These are phyloP conservation scores for Laterallus jamaicensis DNA, from an alignment of 2,113 vertebrate genomes.

Conservation along the genomic window DNA sequence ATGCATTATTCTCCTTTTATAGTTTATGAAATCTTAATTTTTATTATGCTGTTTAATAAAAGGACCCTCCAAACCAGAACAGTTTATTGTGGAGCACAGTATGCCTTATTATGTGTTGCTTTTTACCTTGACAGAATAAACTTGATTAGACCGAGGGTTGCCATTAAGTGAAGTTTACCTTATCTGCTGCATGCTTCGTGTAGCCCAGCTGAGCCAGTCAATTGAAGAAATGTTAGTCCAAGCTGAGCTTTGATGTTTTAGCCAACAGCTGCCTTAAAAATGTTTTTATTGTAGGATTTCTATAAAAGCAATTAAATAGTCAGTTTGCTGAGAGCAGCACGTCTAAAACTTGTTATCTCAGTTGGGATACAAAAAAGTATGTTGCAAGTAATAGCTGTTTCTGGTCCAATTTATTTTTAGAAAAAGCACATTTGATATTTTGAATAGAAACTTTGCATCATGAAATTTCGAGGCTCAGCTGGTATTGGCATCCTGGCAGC, in stretches of 20 bases:
- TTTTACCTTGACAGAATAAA: slow-evolving; percentile 31
- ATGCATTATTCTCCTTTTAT: background rate
- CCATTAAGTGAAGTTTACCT: slow-evolving; percentile 42
- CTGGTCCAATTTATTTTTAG: slow-evolving; percentile 28
- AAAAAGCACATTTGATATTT: slow-evolving; percentile 26
- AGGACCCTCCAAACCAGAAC: background rate
- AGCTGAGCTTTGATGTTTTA: slow-evolving; percentile 60
- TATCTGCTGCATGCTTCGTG: background rate
- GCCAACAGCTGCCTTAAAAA: slow-evolving; percentile 51
- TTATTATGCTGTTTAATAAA: slow-evolving; percentile 7
- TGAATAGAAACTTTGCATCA: slow-evolving; percentile 15
- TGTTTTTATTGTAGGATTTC: slow-evolving; percentile 39
- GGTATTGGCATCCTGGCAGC: slow-evolving; percentile 6
- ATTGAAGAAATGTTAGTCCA: slow-evolving; percentile 39
- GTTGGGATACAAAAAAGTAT: slow-evolving; percentile 22
- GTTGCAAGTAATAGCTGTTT: slow-evolving; percentile 28
- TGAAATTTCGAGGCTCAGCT: slow-evolving; percentile 25
- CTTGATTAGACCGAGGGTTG: slow-evolving; percentile 32
- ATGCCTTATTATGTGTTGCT: background rate
- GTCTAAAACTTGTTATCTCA: slow-evolving; percentile 53
- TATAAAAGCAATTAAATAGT: slow-evolving; percentile 44
- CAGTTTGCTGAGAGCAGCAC: slow-evolving; percentile 33
- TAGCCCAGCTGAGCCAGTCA: slow-evolving; percentile 52
- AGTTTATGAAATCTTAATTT: slow-evolving; percentile 36
- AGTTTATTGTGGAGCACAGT: background rate